Evolutionary conservation across 1,140 invertebrate species (phyloP).

Genomic region (Diorhabda carinulata): DNA sequence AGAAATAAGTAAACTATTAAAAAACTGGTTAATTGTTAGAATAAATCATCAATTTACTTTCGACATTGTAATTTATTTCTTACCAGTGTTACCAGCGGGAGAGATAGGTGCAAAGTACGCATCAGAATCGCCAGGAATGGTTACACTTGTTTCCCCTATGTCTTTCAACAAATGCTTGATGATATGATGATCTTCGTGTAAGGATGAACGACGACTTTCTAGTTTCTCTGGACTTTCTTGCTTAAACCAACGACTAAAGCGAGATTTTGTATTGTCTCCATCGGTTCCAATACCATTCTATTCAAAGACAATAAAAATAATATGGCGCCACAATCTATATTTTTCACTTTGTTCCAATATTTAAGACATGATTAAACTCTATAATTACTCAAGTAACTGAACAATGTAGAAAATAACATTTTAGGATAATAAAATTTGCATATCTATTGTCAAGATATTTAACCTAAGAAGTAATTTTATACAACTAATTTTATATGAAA

Average conservation of each 20-base stretch:
- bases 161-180: constrained; percentile 49
- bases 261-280: constrained; percentile 51
- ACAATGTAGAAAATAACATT: no score
- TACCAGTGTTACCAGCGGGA: constrained; percentile 51
- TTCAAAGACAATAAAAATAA: constrained; percentile 7
- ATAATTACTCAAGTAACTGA: no score
- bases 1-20: no score
- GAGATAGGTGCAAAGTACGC: constrained; percentile 63
- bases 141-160: constrained; percentile 49
- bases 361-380: no score
- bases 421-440: no score
- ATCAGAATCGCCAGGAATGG: constrained; percentile 52
- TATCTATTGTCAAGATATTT: no score
- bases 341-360: no score
- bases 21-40: no score
- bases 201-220: constrained; percentile 57
- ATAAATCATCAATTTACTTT: no score
- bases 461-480: no score
- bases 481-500: no score
- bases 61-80: background rate
- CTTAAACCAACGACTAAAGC: constrained; percentile 61
- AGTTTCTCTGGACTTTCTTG: constrained; percentile 51
- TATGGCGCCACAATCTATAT: background rate
- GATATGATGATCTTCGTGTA: constrained; percentile 61
- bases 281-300: constrained; percentile 55